A percentile compares a stretch with the other conserved stretches of the same genome.
These are phyloP conservation scores for Coelopa pilipes DNA, from an alignment of 2,888 invertebrate genomes.

Conservation along the genomic window DNA sequence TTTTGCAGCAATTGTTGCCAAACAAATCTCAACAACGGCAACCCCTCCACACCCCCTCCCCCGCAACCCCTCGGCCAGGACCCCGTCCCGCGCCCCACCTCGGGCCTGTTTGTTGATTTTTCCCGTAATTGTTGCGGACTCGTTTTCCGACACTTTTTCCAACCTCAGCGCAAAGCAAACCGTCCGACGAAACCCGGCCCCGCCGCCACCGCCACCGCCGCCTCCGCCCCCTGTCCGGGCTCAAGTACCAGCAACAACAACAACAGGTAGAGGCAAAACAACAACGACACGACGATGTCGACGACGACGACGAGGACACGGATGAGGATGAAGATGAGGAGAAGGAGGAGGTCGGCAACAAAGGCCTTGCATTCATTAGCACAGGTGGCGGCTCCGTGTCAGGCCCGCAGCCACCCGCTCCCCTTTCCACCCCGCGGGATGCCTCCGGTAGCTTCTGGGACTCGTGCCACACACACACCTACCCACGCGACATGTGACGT, in stretches of 20 bases:
- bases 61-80: not conserved
- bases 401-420: no score
- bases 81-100: not conserved
- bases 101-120: constrained; percentile 61
- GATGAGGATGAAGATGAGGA: not conserved
- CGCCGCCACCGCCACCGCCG: no score
- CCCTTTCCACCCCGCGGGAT: not conserved
- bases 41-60: not conserved
- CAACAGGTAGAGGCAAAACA: not conserved
- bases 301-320: constrained; percentile 8
- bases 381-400: constrained; percentile 16
- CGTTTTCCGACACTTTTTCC: constrained; percentile 67
- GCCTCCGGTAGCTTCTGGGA: not conserved
- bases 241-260: constrained; percentile 41
- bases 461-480: constrained; percentile 27
- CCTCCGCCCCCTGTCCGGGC: constrained; percentile 46
- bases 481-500: constrained; percentile 50
- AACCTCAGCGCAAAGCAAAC: constrained; percentile 60
- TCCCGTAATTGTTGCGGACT: constrained; percentile 66
- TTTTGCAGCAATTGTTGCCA: no score
- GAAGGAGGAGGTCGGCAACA: constrained; percentile 3
- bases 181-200: constrained; percentile 45
- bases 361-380: constrained; percentile 19
- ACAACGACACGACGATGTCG: not conserved
- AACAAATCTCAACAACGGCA: constrained; percentile 26